A percentile compares a stretch with the other conserved stretches of the same genome.
phyloP scores from a whole-genome alignment of 1,140 invertebrate genomes.

The Bombus pyrosoma region DNA sequence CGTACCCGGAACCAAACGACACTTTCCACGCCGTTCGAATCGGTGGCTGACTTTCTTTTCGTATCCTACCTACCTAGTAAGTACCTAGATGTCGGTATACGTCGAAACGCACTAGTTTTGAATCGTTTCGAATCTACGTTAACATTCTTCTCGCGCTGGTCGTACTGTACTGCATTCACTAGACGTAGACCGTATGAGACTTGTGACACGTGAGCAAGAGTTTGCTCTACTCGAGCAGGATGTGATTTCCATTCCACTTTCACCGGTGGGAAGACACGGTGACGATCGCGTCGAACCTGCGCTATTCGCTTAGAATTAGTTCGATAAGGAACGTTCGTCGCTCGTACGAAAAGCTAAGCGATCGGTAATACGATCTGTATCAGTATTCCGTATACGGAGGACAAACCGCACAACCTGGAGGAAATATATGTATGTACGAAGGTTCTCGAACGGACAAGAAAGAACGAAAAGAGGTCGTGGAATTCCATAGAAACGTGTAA shows the following conservation, averaged over 20 bases:
- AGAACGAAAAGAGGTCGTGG: constrained; percentile 31
- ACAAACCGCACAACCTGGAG: neutral
- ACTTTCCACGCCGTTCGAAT: constrained; percentile 40
- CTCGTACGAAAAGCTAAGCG: neutral
- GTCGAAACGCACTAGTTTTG: neutral
- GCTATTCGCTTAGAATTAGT: neutral
- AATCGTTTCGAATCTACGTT: constrained; percentile 17
- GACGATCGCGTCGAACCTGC: neutral
- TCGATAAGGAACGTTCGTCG: neutral
- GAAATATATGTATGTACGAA: neutral
- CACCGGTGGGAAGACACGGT: neutral
- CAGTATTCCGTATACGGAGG: too few species aligned
- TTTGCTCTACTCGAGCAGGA: constrained; percentile 14
- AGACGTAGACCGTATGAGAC: neutral
- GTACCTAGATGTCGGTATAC: constrained; percentile 35
- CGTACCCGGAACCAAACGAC: constrained; percentile 55
- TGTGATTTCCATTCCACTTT: constrained; percentile 43
- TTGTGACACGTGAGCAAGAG: neutral
- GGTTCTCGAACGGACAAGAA: neutral
- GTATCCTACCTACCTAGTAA: neutral
- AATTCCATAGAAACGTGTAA: neutral
- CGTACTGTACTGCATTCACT: neutral
- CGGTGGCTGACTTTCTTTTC: constrained; percentile 37
- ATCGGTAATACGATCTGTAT: neutral
- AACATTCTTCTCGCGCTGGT: constrained; percentile 20